These are phyloP conservation scores for Catalaphyllia jardinei DNA, from an alignment of 64 coral and sea anemone genomes.

Conservation along the genomic window DNA sequence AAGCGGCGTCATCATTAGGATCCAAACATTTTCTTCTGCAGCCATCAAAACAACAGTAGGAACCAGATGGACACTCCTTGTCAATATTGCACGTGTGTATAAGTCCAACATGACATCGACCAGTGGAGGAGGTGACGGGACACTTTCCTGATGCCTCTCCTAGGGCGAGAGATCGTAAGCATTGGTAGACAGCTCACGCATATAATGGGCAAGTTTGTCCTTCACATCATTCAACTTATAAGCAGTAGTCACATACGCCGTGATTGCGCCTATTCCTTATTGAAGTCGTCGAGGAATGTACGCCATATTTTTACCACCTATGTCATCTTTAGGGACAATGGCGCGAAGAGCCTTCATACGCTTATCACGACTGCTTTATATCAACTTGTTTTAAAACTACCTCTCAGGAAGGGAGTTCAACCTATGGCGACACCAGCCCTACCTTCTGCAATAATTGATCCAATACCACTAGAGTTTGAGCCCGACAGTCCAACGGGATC, in stretches of 20 bases:
- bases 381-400: no score
- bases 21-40: conserved; percentile 65
- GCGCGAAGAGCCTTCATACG: no score
- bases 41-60: conserved; percentile 79
- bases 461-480: neutral
- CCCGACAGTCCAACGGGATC: neutral
- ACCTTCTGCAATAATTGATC: neutral
- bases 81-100: conserved; percentile 54
- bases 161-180: neutral
- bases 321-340: no score
- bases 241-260: no score
- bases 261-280: no score
- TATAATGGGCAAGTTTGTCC: no score
- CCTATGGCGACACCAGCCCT: neutral
- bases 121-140: conserved; percentile 36
- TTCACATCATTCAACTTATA: no score
- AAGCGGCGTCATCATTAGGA: neutral
- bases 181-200: neutral
- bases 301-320: no score
- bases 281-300: no score
- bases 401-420: no score
- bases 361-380: no score
- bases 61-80: conserved; percentile 44
- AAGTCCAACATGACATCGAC: conserved; percentile 32
- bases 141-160: conserved; percentile 50